These are phyloP conservation scores for Wasmannia auropunctata DNA, from an alignment of 1,140 invertebrate genomes.

Conservation along the genomic window DNA sequence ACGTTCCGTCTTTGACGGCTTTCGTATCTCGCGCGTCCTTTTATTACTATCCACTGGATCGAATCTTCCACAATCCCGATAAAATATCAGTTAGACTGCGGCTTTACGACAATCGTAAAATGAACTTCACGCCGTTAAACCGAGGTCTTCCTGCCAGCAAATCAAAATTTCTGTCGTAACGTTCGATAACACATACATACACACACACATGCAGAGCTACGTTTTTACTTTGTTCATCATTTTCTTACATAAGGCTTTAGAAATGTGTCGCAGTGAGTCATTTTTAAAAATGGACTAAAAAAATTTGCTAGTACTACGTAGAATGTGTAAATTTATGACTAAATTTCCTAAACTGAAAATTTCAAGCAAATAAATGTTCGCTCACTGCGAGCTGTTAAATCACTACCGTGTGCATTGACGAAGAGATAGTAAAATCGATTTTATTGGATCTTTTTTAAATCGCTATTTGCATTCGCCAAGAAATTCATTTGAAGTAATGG, in stretches of 20 bases:
- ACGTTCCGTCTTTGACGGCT: not conserved
- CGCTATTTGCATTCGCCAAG: not conserved
- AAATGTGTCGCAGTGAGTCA: not conserved
- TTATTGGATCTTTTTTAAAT: not conserved
- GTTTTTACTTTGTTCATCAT: not conserved
- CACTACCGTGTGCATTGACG: not conserved
- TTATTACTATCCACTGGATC: slow-evolving; percentile 41
- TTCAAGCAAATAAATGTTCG: not conserved
- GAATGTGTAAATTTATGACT: not conserved
- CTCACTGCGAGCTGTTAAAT: not conserved
- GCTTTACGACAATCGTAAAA: slow-evolving; percentile 70
- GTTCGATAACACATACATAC: not conserved
- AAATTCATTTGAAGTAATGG: slow-evolving; percentile 30
- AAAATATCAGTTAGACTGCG: slow-evolving; percentile 62
- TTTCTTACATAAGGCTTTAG: not conserved
- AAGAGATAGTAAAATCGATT: not conserved
- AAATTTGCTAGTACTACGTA: not conserved
- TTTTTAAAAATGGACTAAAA: no score
- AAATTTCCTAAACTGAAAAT: not conserved
- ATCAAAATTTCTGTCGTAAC: slow-evolving; percentile 2
- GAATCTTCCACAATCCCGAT: slow-evolving; percentile 48
- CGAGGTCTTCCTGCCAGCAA: not conserved
- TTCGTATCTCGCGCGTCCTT: slow-evolving; percentile 10
- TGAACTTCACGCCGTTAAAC: slow-evolving; percentile 40
- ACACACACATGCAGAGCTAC: not conserved